A percentile compares a stretch with the other conserved stretches of the same genome.
phyloP scores from a whole-genome alignment of 53 echinoderm and acorn worm genomes.

The Holothuria scabra region DNA sequence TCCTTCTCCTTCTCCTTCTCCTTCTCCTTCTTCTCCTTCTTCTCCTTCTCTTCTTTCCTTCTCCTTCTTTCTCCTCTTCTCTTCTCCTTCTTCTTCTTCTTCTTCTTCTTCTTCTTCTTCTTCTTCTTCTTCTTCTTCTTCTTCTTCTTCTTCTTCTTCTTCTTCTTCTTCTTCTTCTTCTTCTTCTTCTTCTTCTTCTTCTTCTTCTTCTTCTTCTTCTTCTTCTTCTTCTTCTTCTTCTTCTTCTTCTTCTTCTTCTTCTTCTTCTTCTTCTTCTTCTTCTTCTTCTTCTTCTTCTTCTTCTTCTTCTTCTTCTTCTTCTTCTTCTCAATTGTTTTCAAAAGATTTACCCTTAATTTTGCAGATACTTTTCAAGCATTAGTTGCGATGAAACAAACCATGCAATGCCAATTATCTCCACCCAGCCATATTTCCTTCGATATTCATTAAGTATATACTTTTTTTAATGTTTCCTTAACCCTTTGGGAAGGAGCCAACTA shows the following conservation, averaged over 20 bases:
- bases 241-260: constrained; percentile 11
- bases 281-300: constrained; percentile 11
- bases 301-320: no score
- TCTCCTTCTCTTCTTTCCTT: not conserved
- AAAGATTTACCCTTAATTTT: not conserved
- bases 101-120: not conserved
- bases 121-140: not conserved
- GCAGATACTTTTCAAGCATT: no score
- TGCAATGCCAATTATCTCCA: no score
- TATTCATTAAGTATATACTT: no score
- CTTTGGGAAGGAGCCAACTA: no score
- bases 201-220: not conserved
- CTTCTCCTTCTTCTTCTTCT: not conserved
- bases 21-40: not conserved
- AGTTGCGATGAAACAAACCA: no score
- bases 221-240: not conserved
- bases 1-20: not conserved
- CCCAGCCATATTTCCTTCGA: no score
- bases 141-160: not conserved
- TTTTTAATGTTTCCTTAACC: no score
- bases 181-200: not conserved
- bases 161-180: not conserved
- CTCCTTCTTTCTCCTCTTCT: not conserved
- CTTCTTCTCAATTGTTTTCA: no score
- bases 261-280: constrained; percentile 11